Percentiles rank a stretch among this genome's conserved stretches.
Conservation (phyloP, 2,113 vertebrate species). For the Indri indri region DNA sequence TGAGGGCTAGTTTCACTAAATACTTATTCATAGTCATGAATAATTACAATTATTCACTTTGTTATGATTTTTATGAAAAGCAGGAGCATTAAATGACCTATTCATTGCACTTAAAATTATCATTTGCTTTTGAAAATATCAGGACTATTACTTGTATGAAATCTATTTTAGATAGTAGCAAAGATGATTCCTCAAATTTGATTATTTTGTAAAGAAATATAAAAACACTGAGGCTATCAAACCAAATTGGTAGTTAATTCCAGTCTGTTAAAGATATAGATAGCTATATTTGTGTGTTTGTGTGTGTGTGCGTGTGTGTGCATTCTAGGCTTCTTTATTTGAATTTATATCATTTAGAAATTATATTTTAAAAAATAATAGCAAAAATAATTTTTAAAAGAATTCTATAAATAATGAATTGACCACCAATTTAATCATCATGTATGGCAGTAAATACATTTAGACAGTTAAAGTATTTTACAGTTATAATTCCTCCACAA, state of each 20-base stretch:
- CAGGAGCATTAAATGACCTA: slow-evolving; percentile 17
- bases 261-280: not conserved
- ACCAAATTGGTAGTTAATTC: not conserved
- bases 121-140: not conserved
- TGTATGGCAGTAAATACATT: not conserved
- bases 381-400: not conserved
- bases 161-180: not conserved
- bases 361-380: not conserved
- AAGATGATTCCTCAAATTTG: not conserved
- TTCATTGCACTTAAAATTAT: not conserved
- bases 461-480: not conserved
- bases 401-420: not conserved
- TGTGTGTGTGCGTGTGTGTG: rapidly evolving
- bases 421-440: not conserved
- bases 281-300: not conserved
- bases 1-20: slow-evolving; percentile 41
- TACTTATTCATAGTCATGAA: slow-evolving; percentile 28
- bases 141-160: not conserved
- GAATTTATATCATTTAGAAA: not conserved
- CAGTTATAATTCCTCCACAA: not conserved
- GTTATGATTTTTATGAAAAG: slow-evolving; percentile 53
- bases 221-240: not conserved
- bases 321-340: not conserved
- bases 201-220: slow-evolving; percentile 16
- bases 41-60: slow-evolving; percentile 57